Conservation (phyloP, 2,888 invertebrate genomes). For the Drosophila longiperda region DNA sequence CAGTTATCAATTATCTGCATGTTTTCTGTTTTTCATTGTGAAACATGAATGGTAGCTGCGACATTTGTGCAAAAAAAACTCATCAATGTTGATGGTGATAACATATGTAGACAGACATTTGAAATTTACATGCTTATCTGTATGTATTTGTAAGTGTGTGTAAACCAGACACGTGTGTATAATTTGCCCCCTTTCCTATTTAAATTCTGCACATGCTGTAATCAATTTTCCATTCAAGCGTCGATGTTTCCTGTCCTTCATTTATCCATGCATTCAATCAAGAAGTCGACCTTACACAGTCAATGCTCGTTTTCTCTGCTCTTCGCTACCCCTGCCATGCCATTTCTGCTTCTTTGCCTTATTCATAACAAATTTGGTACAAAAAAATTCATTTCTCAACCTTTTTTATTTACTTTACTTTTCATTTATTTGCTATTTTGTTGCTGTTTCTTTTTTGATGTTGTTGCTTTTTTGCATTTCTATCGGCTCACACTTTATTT, state of each 20-base stretch:
- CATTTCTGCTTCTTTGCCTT: slow-evolving; percentile 8
- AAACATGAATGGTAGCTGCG: slow-evolving; percentile 42
- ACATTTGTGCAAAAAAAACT: slow-evolving; percentile 22
- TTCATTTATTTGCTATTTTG: slow-evolving; percentile 13
- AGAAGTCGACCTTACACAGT: slow-evolving; percentile 64
- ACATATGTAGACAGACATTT: slow-evolving; percentile 28
- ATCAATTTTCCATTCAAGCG: slow-evolving; percentile 68
- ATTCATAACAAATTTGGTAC: slow-evolving; percentile 55
- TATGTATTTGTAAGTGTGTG: not conserved
- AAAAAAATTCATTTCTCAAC: slow-evolving; percentile 63
- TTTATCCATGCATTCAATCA: slow-evolving; percentile 75
- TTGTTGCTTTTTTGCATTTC: slow-evolving; percentile 46
- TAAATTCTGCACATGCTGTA: slow-evolving; percentile 59
- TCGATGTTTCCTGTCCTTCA: slow-evolving; percentile 58
- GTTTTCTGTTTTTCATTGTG: slow-evolving; percentile 14
- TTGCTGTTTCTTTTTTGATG: slow-evolving; percentile 21
- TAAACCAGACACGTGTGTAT: not conserved
- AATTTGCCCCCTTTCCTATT: slow-evolving; percentile 24
- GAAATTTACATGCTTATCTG: slow-evolving; percentile 51
- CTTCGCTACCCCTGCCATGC: not conserved
- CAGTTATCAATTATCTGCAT: slow-evolving; percentile 7
- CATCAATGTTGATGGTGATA: slow-evolving; percentile 31
- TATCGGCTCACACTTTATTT: slow-evolving; percentile 45
- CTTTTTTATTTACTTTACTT: slow-evolving; percentile 36
- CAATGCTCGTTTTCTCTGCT: slow-evolving; percentile 22